Conservation (phyloP, 2,888 invertebrate species). For the Amiota communis region DNA sequence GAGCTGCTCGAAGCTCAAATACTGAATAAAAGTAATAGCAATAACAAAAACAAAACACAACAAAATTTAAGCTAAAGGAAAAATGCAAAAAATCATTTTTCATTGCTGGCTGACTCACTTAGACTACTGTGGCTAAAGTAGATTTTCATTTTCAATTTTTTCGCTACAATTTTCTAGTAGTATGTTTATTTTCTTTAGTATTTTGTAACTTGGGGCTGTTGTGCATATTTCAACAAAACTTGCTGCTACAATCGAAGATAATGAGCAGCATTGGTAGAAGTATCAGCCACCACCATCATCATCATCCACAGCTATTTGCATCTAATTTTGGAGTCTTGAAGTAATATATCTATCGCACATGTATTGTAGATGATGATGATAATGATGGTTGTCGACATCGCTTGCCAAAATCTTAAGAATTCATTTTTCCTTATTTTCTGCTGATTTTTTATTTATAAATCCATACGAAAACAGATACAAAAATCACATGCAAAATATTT, state of each 20-base stretch:
- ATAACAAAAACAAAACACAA: too few relatives aligned
- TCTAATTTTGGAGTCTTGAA: conserved; percentile 13
- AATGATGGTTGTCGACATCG: neutral
- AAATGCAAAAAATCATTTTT: conserved; percentile 29
- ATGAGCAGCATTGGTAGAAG: neutral
- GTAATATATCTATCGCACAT: too few relatives aligned
- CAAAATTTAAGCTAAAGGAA: neutral
- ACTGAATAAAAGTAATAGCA: too few relatives aligned
- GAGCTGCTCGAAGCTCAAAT: conserved; percentile 11
- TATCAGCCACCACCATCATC: neutral
- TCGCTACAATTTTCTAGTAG: conserved; percentile 2
- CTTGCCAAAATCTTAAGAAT: neutral
- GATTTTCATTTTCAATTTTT: conserved; percentile 8
- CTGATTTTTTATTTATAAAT: conserved; percentile 1
- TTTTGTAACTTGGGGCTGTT: conserved; percentile 15
- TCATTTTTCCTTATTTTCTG: neutral
- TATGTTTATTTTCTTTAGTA: conserved; percentile 2
- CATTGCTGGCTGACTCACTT: conserved; percentile 20
- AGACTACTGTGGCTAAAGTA: neutral
- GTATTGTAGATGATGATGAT: neutral
- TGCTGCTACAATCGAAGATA: neutral
- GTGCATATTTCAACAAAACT: conserved; percentile 19
- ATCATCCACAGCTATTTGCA: conserved; percentile 10
- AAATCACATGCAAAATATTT: neutral
- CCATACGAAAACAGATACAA: neutral